phyloP scores from a whole-genome alignment of 2,888 invertebrate genomes.

The Halictus ligatus region DNA sequence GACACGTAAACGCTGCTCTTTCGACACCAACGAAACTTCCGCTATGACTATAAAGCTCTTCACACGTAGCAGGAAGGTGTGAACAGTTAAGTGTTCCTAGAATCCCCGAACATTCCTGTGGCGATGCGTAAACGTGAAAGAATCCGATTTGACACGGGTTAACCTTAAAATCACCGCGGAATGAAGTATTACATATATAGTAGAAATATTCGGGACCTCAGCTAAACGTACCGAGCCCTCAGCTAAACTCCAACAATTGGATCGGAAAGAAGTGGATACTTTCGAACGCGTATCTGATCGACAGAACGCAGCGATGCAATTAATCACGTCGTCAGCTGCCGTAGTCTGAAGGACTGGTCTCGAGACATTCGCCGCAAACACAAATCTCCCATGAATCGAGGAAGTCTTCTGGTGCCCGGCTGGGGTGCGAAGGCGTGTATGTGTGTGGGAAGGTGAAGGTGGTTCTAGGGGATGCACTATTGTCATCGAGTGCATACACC shows the following conservation, averaged over 20 bases:
- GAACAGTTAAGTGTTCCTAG: slow-evolving; percentile 28
- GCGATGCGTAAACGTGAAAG: slow-evolving; percentile 14
- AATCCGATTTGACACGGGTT: slow-evolving; percentile 35
- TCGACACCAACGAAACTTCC: not conserved
- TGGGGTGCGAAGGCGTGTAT: not conserved
- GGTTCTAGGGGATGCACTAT: not conserved
- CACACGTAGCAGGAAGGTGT: slow-evolving; percentile 14
- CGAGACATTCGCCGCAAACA: slow-evolving; percentile 6
- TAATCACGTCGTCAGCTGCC: not conserved
- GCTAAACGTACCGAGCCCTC: not conserved
- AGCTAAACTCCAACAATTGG: not conserved
- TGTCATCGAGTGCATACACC: slow-evolving; percentile 16
- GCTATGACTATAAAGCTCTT: slow-evolving; percentile 9
- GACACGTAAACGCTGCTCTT: not conserved
- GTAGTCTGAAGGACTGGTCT: not conserved
- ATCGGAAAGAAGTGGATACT: not conserved
- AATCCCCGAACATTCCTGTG: slow-evolving; percentile 39
- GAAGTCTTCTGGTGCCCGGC: slow-evolving; percentile 1
- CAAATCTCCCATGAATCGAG: not conserved
- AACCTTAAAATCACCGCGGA: not conserved
- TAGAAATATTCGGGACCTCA: not conserved
- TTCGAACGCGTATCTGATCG: not conserved
- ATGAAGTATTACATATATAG: not conserved
- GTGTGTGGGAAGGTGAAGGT: not conserved
- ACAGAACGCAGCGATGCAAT: not conserved